A percentile compares a stretch with the other conserved stretches of the same genome.
Conservation (phyloP, 1,140 invertebrate genomes). For the Heterodera schachtii region DNA sequence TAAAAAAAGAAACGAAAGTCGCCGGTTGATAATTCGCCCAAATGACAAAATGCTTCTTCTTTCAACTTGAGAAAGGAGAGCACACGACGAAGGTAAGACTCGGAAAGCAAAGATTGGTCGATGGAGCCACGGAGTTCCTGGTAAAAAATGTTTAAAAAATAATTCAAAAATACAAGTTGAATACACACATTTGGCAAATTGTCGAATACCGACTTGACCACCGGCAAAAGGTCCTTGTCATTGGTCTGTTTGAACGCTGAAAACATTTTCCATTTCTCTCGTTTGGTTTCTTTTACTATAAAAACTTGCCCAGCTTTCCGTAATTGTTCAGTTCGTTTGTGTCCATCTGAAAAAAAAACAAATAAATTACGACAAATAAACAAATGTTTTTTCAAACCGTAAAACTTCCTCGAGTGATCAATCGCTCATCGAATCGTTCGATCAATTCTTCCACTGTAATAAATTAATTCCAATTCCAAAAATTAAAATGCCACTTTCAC, state of each 20-base stretch:
- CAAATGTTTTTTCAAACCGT: conserved; percentile 38
- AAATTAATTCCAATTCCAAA: not conserved
- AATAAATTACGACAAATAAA: conserved; percentile 2
- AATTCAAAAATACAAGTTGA: not conserved
- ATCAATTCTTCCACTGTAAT: conserved; percentile 54
- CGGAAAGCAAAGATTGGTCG: conserved; percentile 26
- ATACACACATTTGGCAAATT: conserved; percentile 28
- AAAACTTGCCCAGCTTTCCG: conserved; percentile 27
- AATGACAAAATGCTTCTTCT: conserved; percentile 53
- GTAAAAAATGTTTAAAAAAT: conserved; percentile 37
- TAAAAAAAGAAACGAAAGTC: conserved; percentile 53
- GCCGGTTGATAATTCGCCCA: conserved; percentile 45
- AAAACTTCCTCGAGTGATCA: conserved; percentile 51
- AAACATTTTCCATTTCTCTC: not conserved
- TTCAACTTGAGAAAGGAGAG: conserved; percentile 51
- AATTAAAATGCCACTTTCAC: not conserved
- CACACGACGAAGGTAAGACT: conserved; percentile 45
- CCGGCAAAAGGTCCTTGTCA: conserved; percentile 27
- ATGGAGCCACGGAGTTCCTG: conserved; percentile 7
- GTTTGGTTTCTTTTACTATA: not conserved
- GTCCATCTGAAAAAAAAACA: conserved; percentile 46
- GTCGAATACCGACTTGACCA: conserved; percentile 4
- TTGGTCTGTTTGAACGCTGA: not conserved
- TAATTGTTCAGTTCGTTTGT: conserved; percentile 27
- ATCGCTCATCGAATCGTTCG: conserved; percentile 49